Evolutionary conservation across 1,140 invertebrate species (phyloP), one percentile per base, ranked within the genome.

Genomic region (Ectropis grisescens): DNA sequence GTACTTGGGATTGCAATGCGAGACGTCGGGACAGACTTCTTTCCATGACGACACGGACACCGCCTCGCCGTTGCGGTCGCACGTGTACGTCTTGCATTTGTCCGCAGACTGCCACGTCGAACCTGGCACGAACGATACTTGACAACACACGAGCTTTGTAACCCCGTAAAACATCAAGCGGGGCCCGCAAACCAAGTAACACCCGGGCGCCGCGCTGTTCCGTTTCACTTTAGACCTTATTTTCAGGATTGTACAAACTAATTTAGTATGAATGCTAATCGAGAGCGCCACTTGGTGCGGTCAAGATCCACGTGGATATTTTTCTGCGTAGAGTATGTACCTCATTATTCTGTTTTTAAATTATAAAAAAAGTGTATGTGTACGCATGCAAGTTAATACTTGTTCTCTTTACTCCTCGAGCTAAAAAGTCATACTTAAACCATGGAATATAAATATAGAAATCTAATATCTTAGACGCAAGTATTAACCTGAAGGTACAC

Each of bases 51-150:
- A 81, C 25, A 91, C 80, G 24, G 84, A 65, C 9, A 88, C 51
- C 52, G 86, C 71, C 11, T 82, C 81, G 26, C 72, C 65, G 3
- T 59, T 45, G 4, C 66, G 45, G 13, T 83, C 69, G 45, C 90
- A 91, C 13, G 74, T 61, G 48, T 72, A 90, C 13, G 76, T 85
- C 1, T 88, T 90, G 53, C 91, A 93, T 49, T 88, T 89, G 57
- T 92, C 89, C 0, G 52, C 39, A 0, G 88, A 89, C 13, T 64
- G 74, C 90, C 90, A 92, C 1, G 48, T 75, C 1, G 81, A 58
- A n/a, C 80, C 82, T 59, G 60, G 11, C 45, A 30, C 16, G n/a
- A n/a, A n/a, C 10, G 3, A 19, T 8, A 19, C 8, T 19, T 19
- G n/a, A n/a, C n/a, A n/a, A n/a, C n/a, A n/a, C n/a, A n/a, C n/a